Conservation (phyloP, 2,797 vertebrate genomes). For the Aplochiton taeniatus region DNA sequence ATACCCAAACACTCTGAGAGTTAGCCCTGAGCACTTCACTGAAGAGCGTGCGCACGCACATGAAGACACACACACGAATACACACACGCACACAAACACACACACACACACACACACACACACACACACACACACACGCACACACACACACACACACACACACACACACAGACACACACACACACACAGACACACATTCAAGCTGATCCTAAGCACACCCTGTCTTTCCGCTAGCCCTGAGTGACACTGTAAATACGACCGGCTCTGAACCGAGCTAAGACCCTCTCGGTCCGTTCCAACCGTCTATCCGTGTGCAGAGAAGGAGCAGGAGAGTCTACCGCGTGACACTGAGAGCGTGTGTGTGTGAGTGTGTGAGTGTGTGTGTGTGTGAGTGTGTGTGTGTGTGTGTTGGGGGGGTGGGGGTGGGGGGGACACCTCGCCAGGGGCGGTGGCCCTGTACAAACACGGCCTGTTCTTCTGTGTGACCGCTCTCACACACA, state of each 20-base stretch:
- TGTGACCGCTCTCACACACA: slow-evolving; percentile 50
- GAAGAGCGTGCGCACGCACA: slow-evolving; percentile 19
- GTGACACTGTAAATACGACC: too few species aligned
- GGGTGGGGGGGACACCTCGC: slow-evolving; percentile 61
- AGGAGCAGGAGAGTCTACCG: slow-evolving; percentile 53
- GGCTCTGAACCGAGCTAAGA: too few species aligned
- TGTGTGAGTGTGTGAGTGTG: background rate
- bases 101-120: slow-evolving; percentile 12
- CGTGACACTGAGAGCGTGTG: slow-evolving; percentile 4
- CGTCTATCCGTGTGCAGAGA: slow-evolving; percentile 26
- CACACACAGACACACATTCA: too few species aligned
- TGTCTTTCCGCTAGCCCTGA: too few species aligned
- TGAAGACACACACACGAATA: slow-evolving; percentile 5
- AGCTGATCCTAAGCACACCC: too few species aligned
- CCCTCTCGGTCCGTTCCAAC: slow-evolving; percentile 40
- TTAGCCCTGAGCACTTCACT: slow-evolving; percentile 4
- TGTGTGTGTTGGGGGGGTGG: slow-evolving; percentile 14
- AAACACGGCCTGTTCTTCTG: slow-evolving; percentile 75
- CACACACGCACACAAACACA: slow-evolving; percentile 17
- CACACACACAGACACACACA: too few species aligned
- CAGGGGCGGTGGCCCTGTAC: slow-evolving; percentile 71
- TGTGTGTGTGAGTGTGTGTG: slow-evolving; percentile 9
- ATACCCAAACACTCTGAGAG: slow-evolving; percentile 21
- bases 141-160: slow-evolving; percentile 24
- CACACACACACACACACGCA: slow-evolving; percentile 7